Conservation (phyloP, 2,888 invertebrate species). For the Sarcophaga variegata region DNA sequence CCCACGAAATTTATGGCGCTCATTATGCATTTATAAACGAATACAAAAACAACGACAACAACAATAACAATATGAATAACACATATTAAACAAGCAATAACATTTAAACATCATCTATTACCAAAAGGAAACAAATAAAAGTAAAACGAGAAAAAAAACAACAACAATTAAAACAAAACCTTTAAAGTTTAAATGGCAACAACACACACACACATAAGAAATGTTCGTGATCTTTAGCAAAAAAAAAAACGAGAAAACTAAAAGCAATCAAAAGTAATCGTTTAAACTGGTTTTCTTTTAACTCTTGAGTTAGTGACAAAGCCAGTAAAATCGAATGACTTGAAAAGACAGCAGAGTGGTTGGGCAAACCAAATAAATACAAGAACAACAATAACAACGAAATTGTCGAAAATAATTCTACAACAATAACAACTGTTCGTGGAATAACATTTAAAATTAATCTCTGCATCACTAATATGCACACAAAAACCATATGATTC, state of each 20-base stretch:
- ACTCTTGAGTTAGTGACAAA: not conserved
- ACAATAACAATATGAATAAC: not conserved
- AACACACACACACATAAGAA: slow-evolving; percentile 15
- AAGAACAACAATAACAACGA: not conserved
- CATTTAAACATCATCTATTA: slow-evolving; percentile 45
- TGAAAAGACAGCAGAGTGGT: slow-evolving; percentile 20
- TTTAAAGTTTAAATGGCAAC: not conserved
- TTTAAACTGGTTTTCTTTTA: slow-evolving; percentile 60
- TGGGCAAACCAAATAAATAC: slow-evolving; percentile 23
- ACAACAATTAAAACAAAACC: not conserved
- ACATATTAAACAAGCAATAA: not conserved
- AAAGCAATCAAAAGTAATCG: not conserved
- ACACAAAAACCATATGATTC: not conserved
- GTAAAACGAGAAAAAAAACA: slow-evolving; percentile 32
- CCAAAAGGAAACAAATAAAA: slow-evolving; percentile 49
- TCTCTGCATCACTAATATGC: not conserved
- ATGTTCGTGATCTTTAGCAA: slow-evolving; percentile 62
- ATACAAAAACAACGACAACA: not conserved
- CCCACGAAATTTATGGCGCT: too few species aligned
- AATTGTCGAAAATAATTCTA: slow-evolving; percentile 29
- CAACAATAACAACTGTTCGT: not conserved
- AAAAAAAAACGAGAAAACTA: slow-evolving; percentile 28
- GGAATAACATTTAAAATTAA: not conserved
- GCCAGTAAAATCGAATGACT: not conserved
- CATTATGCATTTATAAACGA: not conserved